Evolutionary conservation across 2,888 invertebrate species (phyloP).

Genomic region (Neoscelio sp.): DNA sequence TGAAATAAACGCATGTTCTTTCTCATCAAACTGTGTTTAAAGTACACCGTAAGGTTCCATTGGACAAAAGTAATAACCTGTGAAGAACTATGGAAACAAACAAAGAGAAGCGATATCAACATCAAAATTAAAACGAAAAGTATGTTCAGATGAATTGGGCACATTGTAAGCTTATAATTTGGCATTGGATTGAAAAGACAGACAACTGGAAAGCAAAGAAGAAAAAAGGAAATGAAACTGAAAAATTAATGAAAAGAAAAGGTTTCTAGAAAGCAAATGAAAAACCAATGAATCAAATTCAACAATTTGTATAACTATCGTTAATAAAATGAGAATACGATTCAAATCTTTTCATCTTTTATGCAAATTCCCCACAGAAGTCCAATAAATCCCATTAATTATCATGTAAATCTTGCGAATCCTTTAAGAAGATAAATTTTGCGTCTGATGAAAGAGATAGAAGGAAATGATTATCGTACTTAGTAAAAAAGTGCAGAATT

Average conservation of each 20-base stretch:
- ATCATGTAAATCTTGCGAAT: not conserved
- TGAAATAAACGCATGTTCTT: conserved; percentile 27
- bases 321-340: too few species aligned
- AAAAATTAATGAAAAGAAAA: too few species aligned
- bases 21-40: conserved; percentile 31
- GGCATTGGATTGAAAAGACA: conserved; percentile 10
- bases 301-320: too few species aligned
- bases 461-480: not conserved
- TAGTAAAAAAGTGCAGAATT: not conserved
- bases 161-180: conserved; percentile 31
- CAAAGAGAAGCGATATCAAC: conserved; percentile 25
- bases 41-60: conserved; percentile 6
- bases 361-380: not conserved
- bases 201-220: not conserved
- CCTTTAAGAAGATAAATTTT: conserved; percentile 1
- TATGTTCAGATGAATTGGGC: conserved; percentile 25
- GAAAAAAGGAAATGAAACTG: too few species aligned
- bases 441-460: conserved; percentile 2
- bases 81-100: conserved; percentile 35
- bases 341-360: too few species aligned
- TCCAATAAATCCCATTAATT: conserved; percentile 4
- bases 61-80: conserved; percentile 37
- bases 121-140: conserved; percentile 47
- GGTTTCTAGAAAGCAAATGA: too few species aligned
- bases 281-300: too few species aligned